phyloP scores from a whole-genome alignment of 2,113 vertebrate species.

The Festucalex cinctus region DNA sequence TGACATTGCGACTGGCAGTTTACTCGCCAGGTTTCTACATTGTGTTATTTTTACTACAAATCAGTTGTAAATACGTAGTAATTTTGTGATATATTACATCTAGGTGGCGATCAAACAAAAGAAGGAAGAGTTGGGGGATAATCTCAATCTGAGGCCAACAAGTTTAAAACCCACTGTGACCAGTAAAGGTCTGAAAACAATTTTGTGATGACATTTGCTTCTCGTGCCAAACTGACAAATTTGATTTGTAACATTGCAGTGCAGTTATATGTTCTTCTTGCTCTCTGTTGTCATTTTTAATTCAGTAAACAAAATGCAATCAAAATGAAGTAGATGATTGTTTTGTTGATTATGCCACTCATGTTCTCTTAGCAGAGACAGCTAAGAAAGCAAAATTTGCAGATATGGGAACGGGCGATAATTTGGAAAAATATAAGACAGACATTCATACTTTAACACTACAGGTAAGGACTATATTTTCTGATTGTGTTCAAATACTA shows the following conservation, averaged over 20 bases:
- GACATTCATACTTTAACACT: constrained; percentile 81
- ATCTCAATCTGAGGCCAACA: constrained; percentile 54
- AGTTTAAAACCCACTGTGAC: constrained; percentile 48
- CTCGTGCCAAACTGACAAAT: neutral
- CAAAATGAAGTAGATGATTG: neutral
- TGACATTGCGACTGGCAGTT: neutral
- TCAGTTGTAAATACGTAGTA: neutral
- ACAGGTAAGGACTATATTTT: constrained; percentile 74
- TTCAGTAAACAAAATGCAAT: neutral
- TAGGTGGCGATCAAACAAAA: constrained; percentile 84
- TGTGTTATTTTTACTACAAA: neutral
- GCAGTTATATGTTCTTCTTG: no score
- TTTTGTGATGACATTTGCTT: neutral
- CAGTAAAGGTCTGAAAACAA: constrained; percentile 59
- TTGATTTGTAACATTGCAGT: neutral
- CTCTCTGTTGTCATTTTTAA: no score
- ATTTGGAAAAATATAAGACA: constrained; percentile 69
- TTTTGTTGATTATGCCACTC: neutral
- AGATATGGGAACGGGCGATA: constrained; percentile 27
- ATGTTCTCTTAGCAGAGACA: constrained; percentile 38
- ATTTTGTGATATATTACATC: constrained; percentile 4
- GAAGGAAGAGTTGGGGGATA: constrained; percentile 58
- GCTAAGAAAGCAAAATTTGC: constrained; percentile 35
- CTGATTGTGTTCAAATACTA: neutral
- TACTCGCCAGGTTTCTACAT: neutral